These are phyloP conservation scores for Acanthurus lineatus DNA, from an alignment of 2,797 vertebrate species.

Conservation along the genomic window DNA sequence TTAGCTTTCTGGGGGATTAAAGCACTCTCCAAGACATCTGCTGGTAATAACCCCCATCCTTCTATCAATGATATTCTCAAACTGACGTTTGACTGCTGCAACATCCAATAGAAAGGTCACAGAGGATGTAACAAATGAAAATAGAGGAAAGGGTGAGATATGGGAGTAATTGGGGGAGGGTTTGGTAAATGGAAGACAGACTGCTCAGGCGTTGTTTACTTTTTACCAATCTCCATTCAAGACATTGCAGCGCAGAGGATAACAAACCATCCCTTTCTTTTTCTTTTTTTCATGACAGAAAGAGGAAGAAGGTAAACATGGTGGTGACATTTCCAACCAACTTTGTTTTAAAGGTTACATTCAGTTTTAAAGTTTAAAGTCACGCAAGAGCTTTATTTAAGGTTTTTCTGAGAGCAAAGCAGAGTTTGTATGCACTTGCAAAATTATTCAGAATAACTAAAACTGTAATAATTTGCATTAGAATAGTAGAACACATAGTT, in stretches of 20 bases:
- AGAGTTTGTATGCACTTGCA: not conserved
- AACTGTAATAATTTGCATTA: constrained; percentile 12
- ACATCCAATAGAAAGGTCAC: constrained; percentile 81
- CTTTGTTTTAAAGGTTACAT: constrained; percentile 46
- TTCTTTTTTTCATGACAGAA: constrained; percentile 11
- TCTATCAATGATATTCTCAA: constrained; percentile 69
- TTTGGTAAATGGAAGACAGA: constrained; percentile 44
- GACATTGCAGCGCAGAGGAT: constrained; percentile 16
- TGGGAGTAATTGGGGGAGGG: constrained; percentile 62
- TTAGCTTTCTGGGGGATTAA: constrained; percentile 68
- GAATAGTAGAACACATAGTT: constrained; percentile 4
- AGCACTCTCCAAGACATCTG: constrained; percentile 65
- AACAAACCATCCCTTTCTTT: constrained; percentile 14
- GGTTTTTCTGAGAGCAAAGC: not conserved
- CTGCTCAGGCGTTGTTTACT: constrained; percentile 41
- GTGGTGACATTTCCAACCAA: constrained; percentile 41
- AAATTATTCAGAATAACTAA: not conserved
- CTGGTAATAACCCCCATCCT: constrained; percentile 74
- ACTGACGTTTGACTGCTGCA: constrained; percentile 71
- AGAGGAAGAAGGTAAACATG: constrained; percentile 8
- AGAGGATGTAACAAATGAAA: constrained; percentile 72
- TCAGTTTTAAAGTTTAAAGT: constrained; percentile 22
- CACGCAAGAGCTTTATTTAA: not conserved
- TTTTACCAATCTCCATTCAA: constrained; percentile 28
- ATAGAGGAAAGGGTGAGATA: constrained; percentile 54